Percentiles rank a stretch among this genome's conserved stretches.
Conservation (phyloP, 2,113 vertebrate species). For the Lophius piscatorius region DNA sequence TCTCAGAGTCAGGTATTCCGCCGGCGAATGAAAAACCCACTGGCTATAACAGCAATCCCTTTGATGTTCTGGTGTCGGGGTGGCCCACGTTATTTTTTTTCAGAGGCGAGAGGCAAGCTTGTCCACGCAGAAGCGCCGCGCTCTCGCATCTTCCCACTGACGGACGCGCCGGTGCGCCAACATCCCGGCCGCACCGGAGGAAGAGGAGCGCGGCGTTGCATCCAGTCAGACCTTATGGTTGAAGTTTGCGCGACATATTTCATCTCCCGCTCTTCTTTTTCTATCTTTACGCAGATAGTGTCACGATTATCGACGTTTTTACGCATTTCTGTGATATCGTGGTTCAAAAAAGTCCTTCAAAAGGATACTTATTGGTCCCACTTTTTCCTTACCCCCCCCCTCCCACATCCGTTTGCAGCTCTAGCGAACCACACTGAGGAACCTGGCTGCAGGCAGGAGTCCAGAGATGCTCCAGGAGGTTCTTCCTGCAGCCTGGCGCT, state of each 20-base stretch:
- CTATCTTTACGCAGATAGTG: too few species aligned
- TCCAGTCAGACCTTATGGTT: slow-evolving; percentile 11
- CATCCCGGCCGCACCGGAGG: slow-evolving; percentile 41
- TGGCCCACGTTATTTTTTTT: slow-evolving; percentile 30
- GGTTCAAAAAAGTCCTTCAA: slow-evolving; percentile 39
- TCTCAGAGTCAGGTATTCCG: slow-evolving; percentile 82
- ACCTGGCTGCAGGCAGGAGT: slow-evolving; percentile 21
- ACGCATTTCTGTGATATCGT: too few species aligned
- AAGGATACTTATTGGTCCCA: slow-evolving; percentile 47
- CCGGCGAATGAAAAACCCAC: slow-evolving; percentile 50
- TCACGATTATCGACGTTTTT: too few species aligned
- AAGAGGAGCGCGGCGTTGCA: too few species aligned
- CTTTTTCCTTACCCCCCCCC: background rate
- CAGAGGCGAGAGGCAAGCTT: slow-evolving; percentile 43
- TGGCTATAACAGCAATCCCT: slow-evolving; percentile 46
- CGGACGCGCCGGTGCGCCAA: slow-evolving; percentile 49
- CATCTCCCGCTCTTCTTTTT: background rate
- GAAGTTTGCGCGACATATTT: background rate
- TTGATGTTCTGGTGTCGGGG: slow-evolving; percentile 37
- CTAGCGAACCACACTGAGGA: background rate
- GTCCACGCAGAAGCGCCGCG: slow-evolving; percentile 43
- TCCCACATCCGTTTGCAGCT: background rate
- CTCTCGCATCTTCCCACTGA: slow-evolving; percentile 48
- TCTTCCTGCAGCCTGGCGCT: too few species aligned
- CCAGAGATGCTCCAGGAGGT: slow-evolving; percentile 33